Base-by-base conservation (phyloP, 2,888 invertebrate species). In the Teleogryllus oceanicus region DNA sequence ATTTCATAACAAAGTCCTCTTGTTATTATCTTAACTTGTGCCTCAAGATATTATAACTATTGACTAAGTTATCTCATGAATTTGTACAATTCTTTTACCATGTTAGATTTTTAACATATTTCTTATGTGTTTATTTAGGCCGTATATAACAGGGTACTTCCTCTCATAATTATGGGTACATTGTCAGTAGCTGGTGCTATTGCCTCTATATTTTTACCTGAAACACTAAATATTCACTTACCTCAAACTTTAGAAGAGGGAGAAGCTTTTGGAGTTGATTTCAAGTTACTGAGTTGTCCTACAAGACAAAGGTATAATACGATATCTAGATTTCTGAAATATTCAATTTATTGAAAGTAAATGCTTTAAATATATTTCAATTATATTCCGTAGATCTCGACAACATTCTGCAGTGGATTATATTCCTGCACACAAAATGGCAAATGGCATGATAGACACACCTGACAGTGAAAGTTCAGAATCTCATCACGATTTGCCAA, bases 211-310 rank as follows among this genome's bases (percentile, higher is more conserved):
- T 91, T 91, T 83, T 86, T 92, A 2, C 92, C 92, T 0, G 92
- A 92, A 84, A 92, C 92, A 0, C 86, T 92, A 62, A 90, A 91
- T 84, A 90, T 90, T 81, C 90, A 91, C 1, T 85, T 92, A 76
- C 92, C 92, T 1, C 91, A 92, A 84, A 92, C 91, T 50, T 86
- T 92, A 80, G 90, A 89, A 37, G 92, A 92, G 83, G 92, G 91
- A 74, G 92, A 92, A 50, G 79, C 79, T 16, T 91, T 91, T 82
- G 91, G 92, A 8, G 88, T 89, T 75, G 86, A 90, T 81, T 89
- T 90, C 83, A 90, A 89, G 83, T 86, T 91, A 49, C 86, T 90
- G 83, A 90, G 90, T 80, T 90, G 90, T 82, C 90, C 90, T 8
- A 86, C 20, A 50, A 79, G 49, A 62, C 76, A 79, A 50, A 79